phyloP scores from a whole-genome alignment of 2,797 vertebrate genomes.

The Catamblyrhynchus diadema region DNA sequence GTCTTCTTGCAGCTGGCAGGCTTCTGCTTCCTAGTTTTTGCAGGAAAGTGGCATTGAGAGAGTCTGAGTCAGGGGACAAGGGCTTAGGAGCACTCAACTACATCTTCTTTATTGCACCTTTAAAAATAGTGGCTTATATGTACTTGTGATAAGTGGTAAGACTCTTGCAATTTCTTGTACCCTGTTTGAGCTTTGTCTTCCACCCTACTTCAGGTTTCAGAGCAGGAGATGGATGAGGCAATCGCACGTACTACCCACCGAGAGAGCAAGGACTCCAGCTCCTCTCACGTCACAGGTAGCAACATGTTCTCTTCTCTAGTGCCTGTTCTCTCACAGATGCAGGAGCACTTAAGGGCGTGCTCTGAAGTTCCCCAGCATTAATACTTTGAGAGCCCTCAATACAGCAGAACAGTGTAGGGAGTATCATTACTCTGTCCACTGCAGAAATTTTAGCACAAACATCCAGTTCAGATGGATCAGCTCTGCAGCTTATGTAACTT shows the following conservation, averaged over 20 bases:
- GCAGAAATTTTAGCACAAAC: neutral
- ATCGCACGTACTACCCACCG: constrained; percentile 87
- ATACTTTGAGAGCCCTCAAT: neutral
- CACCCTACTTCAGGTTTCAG: constrained; percentile 82
- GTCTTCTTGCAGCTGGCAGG: neutral
- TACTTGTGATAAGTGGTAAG: neutral
- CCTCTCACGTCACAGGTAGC: constrained; percentile 75
- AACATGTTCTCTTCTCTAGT: neutral
- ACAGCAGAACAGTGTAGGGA: neutral
- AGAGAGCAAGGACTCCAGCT: constrained; percentile 80
- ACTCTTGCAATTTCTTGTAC: neutral
- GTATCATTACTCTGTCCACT: neutral
- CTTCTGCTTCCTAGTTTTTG: neutral
- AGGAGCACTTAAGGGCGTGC: neutral
- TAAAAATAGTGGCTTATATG: neutral
- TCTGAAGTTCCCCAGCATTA: neutral
- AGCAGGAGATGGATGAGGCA: constrained; percentile 94
- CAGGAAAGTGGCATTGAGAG: neutral
- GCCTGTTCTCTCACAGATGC: neutral
- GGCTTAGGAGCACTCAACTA: neutral
- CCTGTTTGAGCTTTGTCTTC: constrained; percentile 15
- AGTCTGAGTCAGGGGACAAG: neutral
- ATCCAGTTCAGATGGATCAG: neutral
- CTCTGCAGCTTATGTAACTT: neutral
- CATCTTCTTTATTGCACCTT: neutral